Evolutionary conservation across 2,113 vertebrate species (phyloP).

Genomic region (Herpailurus yagouaroundi): DNA sequence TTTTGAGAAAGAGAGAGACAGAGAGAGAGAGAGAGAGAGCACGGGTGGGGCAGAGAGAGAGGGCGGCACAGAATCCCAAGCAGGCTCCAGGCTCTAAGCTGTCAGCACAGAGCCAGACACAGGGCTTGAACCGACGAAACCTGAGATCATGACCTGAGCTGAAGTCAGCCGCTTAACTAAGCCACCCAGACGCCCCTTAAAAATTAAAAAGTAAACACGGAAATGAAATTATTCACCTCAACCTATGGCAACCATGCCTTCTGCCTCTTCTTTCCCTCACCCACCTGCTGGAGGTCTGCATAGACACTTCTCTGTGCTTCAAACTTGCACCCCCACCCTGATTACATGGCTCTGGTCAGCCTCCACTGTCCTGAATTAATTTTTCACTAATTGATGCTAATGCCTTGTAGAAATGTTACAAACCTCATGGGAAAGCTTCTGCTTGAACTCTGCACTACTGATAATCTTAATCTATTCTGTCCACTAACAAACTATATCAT

Average conservation of each 20-base stretch:
- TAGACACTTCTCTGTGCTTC: background rate
- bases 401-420: conserved; percentile 18
- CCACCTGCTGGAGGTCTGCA: background rate
- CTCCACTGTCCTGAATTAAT: background rate
- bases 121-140: too few species aligned
- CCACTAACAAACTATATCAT: conserved; percentile 39
- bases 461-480: conserved; percentile 61
- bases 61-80: too few species aligned
- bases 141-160: too few species aligned
- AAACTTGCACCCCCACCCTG: background rate
- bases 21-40: too few species aligned
- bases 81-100: too few species aligned
- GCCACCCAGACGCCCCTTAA: background rate
- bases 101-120: too few species aligned
- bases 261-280: background rate
- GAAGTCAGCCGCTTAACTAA: too few species aligned
- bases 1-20: too few species aligned
- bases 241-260: rapidly evolving
- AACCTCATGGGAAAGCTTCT: conserved; percentile 51
- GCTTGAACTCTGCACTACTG: conserved; percentile 66
- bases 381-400: conserved; percentile 57
- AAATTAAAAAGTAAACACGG: background rate
- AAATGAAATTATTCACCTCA: background rate
- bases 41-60: too few species aligned
- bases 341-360: background rate